A percentile compares a stretch with the other conserved stretches of the same genome.
Evolutionary conservation across 2,797 vertebrate genomes (phyloP).

Genomic region (Siniperca undulata): DNA sequence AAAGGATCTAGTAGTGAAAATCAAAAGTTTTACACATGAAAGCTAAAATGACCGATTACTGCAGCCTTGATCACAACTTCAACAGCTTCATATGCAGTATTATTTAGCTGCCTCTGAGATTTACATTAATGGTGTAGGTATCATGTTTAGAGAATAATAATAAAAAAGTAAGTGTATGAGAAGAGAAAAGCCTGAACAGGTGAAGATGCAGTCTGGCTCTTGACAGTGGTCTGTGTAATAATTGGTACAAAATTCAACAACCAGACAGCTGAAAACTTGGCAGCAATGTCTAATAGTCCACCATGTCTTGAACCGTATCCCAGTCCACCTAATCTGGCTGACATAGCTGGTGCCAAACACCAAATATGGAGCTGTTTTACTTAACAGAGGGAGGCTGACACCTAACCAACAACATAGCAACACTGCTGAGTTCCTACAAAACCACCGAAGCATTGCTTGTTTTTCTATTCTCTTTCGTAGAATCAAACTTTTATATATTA

Average conservation of each 20-base stretch:
- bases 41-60: background rate
- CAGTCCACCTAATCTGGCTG: conserved; percentile 45
- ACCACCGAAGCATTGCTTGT: conserved; percentile 23
- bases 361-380: conserved; percentile 44
- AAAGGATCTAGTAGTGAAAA: conserved; percentile 27
- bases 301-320: conserved; percentile 46
- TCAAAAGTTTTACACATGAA: background rate
- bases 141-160: background rate
- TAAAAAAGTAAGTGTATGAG: conserved; percentile 17
- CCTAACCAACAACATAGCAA: conserved; percentile 40
- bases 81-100: background rate
- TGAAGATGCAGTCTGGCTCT: conserved; percentile 40
- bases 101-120: background rate
- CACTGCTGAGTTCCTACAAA: conserved; percentile 37
- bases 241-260: conserved; percentile 55
- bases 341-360: conserved; percentile 43
- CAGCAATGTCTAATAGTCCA: conserved; percentile 41
- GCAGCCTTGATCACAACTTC: background rate
- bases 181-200: conserved; percentile 19
- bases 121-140: background rate
- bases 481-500: conserved; percentile 62
- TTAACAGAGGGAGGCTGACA: conserved; percentile 52
- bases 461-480: conserved; percentile 19
- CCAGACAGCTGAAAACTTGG: conserved; percentile 52
- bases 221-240: conserved; percentile 39